A percentile compares a stretch with the other conserved stretches of the same genome.
phyloP scores from a whole-genome alignment of 1,140 invertebrate genomes.

The Drosophila eugracilis region DNA sequence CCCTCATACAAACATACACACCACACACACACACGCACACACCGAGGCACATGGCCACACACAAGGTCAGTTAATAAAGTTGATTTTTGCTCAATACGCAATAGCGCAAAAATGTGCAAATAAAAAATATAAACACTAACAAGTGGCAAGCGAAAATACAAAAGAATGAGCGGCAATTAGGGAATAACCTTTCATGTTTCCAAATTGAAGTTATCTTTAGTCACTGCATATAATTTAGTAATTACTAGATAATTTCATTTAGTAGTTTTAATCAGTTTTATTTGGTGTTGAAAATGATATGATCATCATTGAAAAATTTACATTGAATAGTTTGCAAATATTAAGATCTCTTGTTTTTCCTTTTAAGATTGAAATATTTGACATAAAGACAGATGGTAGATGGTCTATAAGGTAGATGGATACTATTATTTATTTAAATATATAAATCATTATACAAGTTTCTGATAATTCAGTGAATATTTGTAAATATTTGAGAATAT shows the following conservation, averaged over 20 bases:
- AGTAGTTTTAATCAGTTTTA: no score
- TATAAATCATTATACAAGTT: no score
- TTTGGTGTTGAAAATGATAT: no score
- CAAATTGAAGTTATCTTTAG: neutral
- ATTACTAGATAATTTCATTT: neutral
- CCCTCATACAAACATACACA: constrained; percentile 5
- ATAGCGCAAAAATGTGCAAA: constrained; percentile 39
- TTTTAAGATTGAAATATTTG: no score
- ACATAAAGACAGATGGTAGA: no score
- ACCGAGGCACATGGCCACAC: constrained; percentile 25
- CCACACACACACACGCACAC: neutral
- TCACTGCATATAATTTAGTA: neutral
- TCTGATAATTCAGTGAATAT: no score
- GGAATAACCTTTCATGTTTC: neutral
- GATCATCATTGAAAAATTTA: no score
- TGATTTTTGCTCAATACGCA: constrained; percentile 50
- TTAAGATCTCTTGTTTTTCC: no score
- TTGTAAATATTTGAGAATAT: no score
- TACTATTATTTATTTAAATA: no score
- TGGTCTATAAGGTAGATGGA: no score
- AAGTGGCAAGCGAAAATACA: constrained; percentile 6
- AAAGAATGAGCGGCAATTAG: constrained; percentile 4
- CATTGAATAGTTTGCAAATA: no score
- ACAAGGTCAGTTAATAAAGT: constrained; percentile 35
- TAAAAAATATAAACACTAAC: constrained; percentile 39